These are phyloP conservation scores for Anagrus nilaparvatae DNA, from an alignment of 1,140 invertebrate genomes.

Conservation along the genomic window DNA sequence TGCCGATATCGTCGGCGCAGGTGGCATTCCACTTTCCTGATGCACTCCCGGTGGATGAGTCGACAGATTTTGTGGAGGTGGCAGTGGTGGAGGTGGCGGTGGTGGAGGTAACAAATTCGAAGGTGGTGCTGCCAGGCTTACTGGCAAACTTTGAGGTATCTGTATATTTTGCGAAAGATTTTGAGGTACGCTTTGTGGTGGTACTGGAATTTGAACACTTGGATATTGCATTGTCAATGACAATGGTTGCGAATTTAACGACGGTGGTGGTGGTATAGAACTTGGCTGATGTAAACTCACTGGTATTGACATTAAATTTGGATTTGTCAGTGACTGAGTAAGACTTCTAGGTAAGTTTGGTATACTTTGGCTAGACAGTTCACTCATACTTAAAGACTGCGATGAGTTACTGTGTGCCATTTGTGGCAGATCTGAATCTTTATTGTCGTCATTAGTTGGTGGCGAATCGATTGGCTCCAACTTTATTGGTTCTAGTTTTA, in stretches of 20 bases:
- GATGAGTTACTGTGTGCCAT: slow-evolving; percentile 23
- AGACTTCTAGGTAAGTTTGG: slow-evolving; percentile 32
- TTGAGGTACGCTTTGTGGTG: slow-evolving; percentile 34
- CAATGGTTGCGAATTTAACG: slow-evolving; percentile 21
- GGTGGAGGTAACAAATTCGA: slow-evolving; percentile 13
- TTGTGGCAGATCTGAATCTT: slow-evolving; percentile 17
- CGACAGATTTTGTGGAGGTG: slow-evolving; percentile 22
- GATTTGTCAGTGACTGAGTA: slow-evolving; percentile 29
- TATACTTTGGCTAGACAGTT: slow-evolving; percentile 22
- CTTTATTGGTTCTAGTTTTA: slow-evolving; percentile 9
- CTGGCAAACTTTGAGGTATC: slow-evolving; percentile 17
- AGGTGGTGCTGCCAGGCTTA: slow-evolving; percentile 14
- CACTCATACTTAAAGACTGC: slow-evolving; percentile 24
- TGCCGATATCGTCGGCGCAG: slow-evolving; percentile 21
- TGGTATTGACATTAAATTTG: slow-evolving; percentile 9
- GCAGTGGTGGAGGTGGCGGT: slow-evolving; percentile 16
- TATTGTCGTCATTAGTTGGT: slow-evolving; percentile 20
- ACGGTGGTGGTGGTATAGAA: slow-evolving; percentile 22
- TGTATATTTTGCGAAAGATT: slow-evolving; percentile 33
- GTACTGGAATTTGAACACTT: slow-evolving; percentile 21
- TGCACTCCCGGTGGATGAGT: slow-evolving; percentile 26
- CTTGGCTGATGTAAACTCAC: slow-evolving; percentile 18
- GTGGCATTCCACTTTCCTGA: slow-evolving; percentile 27
- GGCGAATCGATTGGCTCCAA: slow-evolving; percentile 10
- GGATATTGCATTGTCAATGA: slow-evolving; percentile 37